Base-by-base conservation (phyloP, 2,888 invertebrate species). In the Leptinotarsa haldemani region DNA sequence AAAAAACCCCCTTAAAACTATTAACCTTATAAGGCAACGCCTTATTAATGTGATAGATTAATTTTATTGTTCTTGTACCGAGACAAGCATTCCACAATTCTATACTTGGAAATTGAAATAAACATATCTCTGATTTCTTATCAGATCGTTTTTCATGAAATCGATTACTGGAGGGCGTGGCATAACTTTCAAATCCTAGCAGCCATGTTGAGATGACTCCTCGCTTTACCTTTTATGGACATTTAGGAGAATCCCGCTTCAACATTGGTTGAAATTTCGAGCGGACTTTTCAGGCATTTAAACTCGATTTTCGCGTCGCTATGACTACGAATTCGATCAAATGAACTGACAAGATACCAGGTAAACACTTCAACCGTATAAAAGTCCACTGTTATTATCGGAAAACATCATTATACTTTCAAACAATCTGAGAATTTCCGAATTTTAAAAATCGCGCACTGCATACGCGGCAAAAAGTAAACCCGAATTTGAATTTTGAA, bases 221-320 rank as follows among this genome's bases (percentile, higher is more conserved):
- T 88, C 88, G 88, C 86, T 89, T 88, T 87, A 87, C 91, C 91
- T 87, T 91, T 90, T 89, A 91, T 88, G 91, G 91, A 89, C 91
- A 91, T 91, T 89, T 89, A 88, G 87, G 87, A 56, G 85, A 88
- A 89, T 88, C 87, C 89, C 86, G 86, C 85, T 85, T 84, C 85
- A 85, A 89, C 88, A 91, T 91, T 91, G 91, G 91, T 84, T 85
- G 85, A 86, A 84, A 83, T 73, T 74, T 78, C 83, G 82, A 84
- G 68, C 77, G 81, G 83, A 82, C 75, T 77, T 72, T 61, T 65
- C 50, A 30, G 63, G 61, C 58, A 56, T 63, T 66, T 61, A 64
- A 69, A 63, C 20, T 65, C 63, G 65, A 53, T 72, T 74, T 74
- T 77, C 48, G 67, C 13, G 65, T 73, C 71, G 65, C 69, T 30